phyloP scores from a whole-genome alignment of 92 coral and sea anemone species.

The Pocillopora grandis region DNA sequence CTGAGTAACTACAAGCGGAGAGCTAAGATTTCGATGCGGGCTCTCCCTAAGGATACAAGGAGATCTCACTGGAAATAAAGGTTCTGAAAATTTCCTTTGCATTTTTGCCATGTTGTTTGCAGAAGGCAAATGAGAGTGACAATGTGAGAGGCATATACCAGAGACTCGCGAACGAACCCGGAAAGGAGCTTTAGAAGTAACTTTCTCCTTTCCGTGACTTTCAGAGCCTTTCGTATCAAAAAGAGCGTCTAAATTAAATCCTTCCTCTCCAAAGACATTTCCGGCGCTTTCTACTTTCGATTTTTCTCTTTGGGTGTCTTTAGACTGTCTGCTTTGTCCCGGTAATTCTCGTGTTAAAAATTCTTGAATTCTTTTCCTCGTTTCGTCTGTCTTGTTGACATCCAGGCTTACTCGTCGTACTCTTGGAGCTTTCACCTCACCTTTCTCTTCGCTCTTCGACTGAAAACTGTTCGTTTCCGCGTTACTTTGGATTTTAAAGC shows the following conservation, averaged over 20 bases:
- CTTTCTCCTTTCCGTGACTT: not conserved
- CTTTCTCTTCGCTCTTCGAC: not conserved
- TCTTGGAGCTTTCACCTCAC: not conserved
- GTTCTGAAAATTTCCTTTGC: not conserved
- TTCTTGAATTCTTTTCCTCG: constrained; percentile 24
- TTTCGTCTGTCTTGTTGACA: constrained; percentile 3
- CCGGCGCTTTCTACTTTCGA: not conserved
- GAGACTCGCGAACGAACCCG: constrained; percentile 24
- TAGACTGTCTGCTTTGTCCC: constrained; percentile 3
- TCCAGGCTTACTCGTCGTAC: constrained; percentile 25
- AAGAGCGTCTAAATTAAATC: not conserved
- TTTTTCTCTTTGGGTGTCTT: not conserved
- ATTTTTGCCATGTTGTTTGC: not conserved
- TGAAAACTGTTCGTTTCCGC: not conserved
- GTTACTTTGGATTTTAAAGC: not conserved
- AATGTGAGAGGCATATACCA: constrained; percentile 23
- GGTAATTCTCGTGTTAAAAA: constrained; percentile 15
- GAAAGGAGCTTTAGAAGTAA: not conserved
- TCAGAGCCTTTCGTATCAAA: not conserved
- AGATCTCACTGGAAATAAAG: not conserved
- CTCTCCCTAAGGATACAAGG: not conserved
- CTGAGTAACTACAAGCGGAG: constrained; percentile 9
- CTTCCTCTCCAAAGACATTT: not conserved
- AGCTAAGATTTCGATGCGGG: constrained; percentile 12
- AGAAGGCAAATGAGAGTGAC: constrained; percentile 17